Base-by-base conservation (phyloP, 2,888 invertebrate species). In the Ophonus ardosiacus region DNA sequence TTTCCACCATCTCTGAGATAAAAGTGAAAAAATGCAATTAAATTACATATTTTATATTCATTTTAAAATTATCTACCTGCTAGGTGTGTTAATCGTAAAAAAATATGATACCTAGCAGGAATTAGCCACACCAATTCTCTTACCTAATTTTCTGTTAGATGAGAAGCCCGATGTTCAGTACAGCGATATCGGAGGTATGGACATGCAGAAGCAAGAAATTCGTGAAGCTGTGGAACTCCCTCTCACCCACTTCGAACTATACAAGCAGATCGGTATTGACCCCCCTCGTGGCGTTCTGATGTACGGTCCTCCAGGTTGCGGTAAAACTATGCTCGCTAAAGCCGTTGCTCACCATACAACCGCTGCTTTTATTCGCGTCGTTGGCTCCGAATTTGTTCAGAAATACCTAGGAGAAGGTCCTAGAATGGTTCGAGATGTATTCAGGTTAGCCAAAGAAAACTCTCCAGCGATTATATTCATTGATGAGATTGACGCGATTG, bases 271-370 rank as follows among this genome's bases (percentile, higher is more conserved):
- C 89, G 99, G 99, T 91, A 99, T 99, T 90, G 99, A 99, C 91
- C 99, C 99, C 0, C 99, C 99, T 0, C 88, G 90, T 78, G 99
- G 99, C 88, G 99, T 99, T 0, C 94, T 99, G 51, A 98, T 99
- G 98, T 99, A 98, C 90, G 99, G 99, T 0, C 99, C 99, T n/a
- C 99, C 99, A 0, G 97, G 99, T 0, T 99, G 99, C 91, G 99
- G 99, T 38, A 99, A 99, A 92, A 99, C 99, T 84, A 99, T 99
- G 99, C 92, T 99, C 88, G 99, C 99, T 40, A 99, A 99, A 91
- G 99, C 99, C 87, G 99, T 99, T 7, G 99, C 99, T 15, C 98
- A 99, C 93, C 99, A 99, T 89, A 99, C 99, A 56, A 99, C 98
- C 88, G 99, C 99, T 88, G 98, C 99, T 0, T 99, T 99, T 90